Base-by-base conservation (phyloP, 1,140 invertebrate species). In the Berghia stephanieae region DNA sequence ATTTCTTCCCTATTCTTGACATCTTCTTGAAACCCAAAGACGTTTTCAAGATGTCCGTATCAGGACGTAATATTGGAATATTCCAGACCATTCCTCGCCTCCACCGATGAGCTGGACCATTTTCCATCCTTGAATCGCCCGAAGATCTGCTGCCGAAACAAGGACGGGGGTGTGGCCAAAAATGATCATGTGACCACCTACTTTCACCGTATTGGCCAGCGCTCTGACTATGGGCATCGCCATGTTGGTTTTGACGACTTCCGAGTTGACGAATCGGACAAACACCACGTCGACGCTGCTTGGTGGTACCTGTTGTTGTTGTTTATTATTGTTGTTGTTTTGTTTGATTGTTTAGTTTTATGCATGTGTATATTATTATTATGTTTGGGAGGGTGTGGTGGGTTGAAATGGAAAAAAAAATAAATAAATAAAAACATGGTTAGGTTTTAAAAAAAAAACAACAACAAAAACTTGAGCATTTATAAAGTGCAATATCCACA, bases 121-220 rank as follows among this genome's bases (percentile, higher is more conserved):
- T 44, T 81, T 55, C 40, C 82, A 72, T 38, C 70, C 80, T 6
- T 66, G 13, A 10, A 81, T 36, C 80, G 80, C 81, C 52, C 75
- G 52, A 44, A 84, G 76, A 24, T 84, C 83, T 8, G 81, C 81
- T 3, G 80, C 78, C 0, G 80, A 81, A 16, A 82, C 75, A 1
- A 84, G 57, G 16, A 84, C 81, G n/a, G 83, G 83, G 1, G 83
- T 84, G 60, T 84, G 83, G 24, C 83, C 83, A 77, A 84, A 80
- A 43, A 83, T 84, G 18, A 84, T 74, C 57, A 84, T 73, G 43
- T 78, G 69, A 2, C 83, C 83, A 18, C 79, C 83, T 34, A 71
- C 79, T 75, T 83, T 84, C 21, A 84, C 27, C 42, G 68, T 63
- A n/a, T 74, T 63, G 16, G 77, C 34, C 4, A 83, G 73, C 4